Base-by-base conservation (phyloP, 2,888 invertebrate genomes). In the Melinaea menophilus region DNA sequence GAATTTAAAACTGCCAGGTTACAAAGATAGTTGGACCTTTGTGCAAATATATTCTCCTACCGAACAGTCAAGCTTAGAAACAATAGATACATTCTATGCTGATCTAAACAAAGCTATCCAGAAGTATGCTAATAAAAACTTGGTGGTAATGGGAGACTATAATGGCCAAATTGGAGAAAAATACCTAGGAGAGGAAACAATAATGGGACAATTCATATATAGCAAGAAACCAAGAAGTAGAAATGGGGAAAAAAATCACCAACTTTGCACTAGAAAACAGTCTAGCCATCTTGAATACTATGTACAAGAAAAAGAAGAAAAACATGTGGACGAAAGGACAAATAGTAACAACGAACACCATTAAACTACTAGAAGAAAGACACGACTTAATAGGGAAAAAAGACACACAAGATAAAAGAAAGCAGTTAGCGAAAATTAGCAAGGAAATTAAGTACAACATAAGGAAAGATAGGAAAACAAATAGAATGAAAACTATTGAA, bases 101-200 rank as follows among this genome's bases (percentile, higher is more conserved):
- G 56, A 62, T 31, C 45, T 63, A 35, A 65, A 63, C 45, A 55
- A 67, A 22, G 55, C 61, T 34, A 62, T 62, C 59, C 35, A 61
- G 37, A 46, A 66, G 37, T 51, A 66, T 33, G 13, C n/a, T 22
- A 54, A 56, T 34, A 59, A 65, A 61, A 62, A 65, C 48, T 56
- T 62, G 47, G 58, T 58, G 62, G 35, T 65, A 55, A 65, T 65
- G 59, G 62, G 63, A 45, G 62, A 61, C 55, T 59, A 35, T 35
- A 66, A 66, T 60, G 63, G 58, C 12, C 66, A 64, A 57, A 66
- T 59, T 34, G 66, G 66, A 3, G 64, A 62, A 37, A 65, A 62
- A 55, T 51, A 54, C 41, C 56, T 54, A 59, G 65, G 59, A 48
- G 62, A 65, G 62, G 46, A 58, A 7, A 62, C 45, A 37, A 41